Percentiles rank a stretch among this genome's conserved stretches.
Evolutionary conservation across 2,797 vertebrate species (phyloP).

Genomic region (Sardinella longiceps): DNA sequence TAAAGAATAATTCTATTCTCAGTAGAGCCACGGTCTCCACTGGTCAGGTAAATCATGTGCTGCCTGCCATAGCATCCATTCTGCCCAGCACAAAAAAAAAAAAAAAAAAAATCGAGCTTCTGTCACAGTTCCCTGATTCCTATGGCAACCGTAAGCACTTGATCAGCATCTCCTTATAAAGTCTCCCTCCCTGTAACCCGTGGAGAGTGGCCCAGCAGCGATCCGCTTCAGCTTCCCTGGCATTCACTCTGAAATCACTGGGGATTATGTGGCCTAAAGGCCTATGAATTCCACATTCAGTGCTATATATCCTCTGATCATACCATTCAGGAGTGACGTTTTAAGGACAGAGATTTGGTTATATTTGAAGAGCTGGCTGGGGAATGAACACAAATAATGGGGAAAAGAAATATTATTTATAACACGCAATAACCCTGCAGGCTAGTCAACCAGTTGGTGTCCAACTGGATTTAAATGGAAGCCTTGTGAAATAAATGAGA

Average conservation of each 20-base stretch:
- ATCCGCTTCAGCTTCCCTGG: background rate
- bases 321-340: conserved; percentile 9
- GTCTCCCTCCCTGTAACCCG: conserved; percentile 20
- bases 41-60: background rate
- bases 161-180: conserved; percentile 34
- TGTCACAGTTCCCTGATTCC: conserved; percentile 49
- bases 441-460: background rate
- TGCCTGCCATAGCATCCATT: background rate
- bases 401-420: background rate
- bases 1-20: background rate
- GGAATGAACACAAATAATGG: background rate
- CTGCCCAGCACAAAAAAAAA: background rate
- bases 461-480: background rate
- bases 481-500: background rate
- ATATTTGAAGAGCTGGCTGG: background rate
- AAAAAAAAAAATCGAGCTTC: conserved; percentile 41
- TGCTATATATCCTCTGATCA: background rate
- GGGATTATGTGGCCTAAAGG: background rate
- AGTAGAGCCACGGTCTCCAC: background rate
- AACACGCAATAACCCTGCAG: background rate
- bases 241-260: background rate
- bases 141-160: conserved; percentile 54
- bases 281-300: background rate
- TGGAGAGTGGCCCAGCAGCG: conserved; percentile 39
- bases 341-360: background rate